Evolutionary conservation across 1,140 invertebrate genomes (phyloP).

Genomic region (Parapsyche elsis): DNA sequence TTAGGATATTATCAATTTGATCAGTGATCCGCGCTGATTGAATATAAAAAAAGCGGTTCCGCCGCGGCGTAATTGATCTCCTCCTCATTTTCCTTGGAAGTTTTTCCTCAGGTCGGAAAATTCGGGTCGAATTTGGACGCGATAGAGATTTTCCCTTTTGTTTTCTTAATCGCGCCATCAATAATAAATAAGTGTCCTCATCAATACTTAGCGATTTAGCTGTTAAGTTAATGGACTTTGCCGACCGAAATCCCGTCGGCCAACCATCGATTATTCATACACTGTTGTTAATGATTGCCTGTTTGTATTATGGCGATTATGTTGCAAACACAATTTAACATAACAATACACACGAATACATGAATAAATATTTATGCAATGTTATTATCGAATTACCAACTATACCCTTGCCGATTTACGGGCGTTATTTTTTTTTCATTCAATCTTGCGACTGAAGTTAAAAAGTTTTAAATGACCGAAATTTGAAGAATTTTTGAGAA

Average conservation of each 20-base stretch:
- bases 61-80: slow-evolving; percentile 18
- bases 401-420: no score
- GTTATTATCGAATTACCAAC: no score
- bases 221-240: slow-evolving; percentile 21
- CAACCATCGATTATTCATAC: slow-evolving; percentile 1
- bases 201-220: slow-evolving; percentile 32
- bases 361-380: no score
- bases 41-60: slow-evolving; percentile 13
- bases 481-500: no score
- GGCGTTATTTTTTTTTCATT: no score
- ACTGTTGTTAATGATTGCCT: background rate
- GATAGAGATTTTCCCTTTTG: slow-evolving; percentile 13
- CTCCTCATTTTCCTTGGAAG: background rate
- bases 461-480: no score
- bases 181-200: slow-evolving; percentile 32
- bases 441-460: no score
- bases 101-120: background rate
- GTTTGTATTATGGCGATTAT: background rate
- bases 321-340: no score
- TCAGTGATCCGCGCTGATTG: slow-evolving; percentile 29
- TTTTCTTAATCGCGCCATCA: slow-evolving; percentile 33
- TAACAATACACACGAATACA: no score
- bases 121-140: background rate
- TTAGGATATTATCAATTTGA: slow-evolving; percentile 29
- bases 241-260: background rate